These are phyloP conservation scores for Pangasianodon hypophthalmus DNA, from an alignment of 2,113 vertebrate species.

Conservation along the genomic window DNA sequence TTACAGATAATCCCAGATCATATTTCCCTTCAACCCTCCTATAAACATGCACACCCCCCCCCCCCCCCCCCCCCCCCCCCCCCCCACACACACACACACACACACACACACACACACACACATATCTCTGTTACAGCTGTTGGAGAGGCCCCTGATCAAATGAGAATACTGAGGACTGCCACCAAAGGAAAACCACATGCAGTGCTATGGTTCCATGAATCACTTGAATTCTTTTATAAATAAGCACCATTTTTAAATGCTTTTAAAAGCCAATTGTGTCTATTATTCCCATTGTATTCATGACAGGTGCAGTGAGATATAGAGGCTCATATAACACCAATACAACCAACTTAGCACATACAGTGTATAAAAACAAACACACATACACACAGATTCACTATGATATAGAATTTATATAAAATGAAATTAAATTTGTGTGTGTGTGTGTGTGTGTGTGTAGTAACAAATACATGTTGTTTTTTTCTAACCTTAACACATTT, in stretches of 20 bases:
- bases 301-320: not conserved
- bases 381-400: not conserved
- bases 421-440: no score
- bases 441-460: no score
- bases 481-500: no score
- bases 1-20: slow-evolving; percentile 36
- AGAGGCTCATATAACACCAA: not conserved
- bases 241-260: slow-evolving; percentile 46
- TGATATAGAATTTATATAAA: not conserved
- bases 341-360: not conserved
- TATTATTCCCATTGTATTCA: slow-evolving; percentile 53
- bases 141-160: not conserved
- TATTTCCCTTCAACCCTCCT: not conserved
- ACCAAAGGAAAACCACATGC: slow-evolving; percentile 50
- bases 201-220: slow-evolving; percentile 47
- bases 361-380: slow-evolving; percentile 3
- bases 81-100: no score
- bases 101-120: not conserved
- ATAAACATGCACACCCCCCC: no score
- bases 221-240: slow-evolving; percentile 41
- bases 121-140: not conserved
- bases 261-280: slow-evolving; percentile 35
- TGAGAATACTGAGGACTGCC: slow-evolving; percentile 43
- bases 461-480: no score
- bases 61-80: not conserved